Conservation (phyloP, 92 coral and sea anemone species). For the Phenganax stokvisi region DNA sequence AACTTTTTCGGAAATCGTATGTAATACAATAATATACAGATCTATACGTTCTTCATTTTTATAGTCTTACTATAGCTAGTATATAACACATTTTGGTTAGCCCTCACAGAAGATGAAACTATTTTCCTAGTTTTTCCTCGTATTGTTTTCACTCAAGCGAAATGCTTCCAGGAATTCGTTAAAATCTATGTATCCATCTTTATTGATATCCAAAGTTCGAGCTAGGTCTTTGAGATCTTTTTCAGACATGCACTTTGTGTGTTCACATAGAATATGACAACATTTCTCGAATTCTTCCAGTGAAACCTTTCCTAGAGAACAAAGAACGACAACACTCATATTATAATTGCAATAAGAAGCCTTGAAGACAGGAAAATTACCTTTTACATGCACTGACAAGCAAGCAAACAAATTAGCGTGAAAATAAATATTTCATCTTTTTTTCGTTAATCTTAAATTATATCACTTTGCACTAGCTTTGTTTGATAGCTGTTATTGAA, state of each 20-base stretch:
- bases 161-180: constrained; percentile 96
- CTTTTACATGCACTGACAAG: no score
- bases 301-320: constrained; percentile 63
- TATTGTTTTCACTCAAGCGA: constrained; percentile 45
- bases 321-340: background rate
- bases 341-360: no score
- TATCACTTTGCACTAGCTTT: background rate
- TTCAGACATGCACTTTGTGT: constrained; percentile 75
- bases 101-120: background rate
- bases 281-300: constrained; percentile 83
- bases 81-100: no score
- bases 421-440: no score
- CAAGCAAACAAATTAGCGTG: no score
- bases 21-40: no score
- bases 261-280: constrained; percentile 75
- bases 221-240: constrained; percentile 82
- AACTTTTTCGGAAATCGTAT: no score
- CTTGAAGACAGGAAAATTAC: no score
- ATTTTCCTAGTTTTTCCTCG: background rate
- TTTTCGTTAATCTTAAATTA: no score
- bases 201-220: constrained; percentile 80
- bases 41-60: no score
- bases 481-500: background rate
- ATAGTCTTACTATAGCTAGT: no score
- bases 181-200: constrained; percentile 87